A percentile compares a stretch with the other conserved stretches of the same genome.
phyloP scores from a whole-genome alignment of 1,140 invertebrate genomes.

The Brachionus manjavacas region DNA sequence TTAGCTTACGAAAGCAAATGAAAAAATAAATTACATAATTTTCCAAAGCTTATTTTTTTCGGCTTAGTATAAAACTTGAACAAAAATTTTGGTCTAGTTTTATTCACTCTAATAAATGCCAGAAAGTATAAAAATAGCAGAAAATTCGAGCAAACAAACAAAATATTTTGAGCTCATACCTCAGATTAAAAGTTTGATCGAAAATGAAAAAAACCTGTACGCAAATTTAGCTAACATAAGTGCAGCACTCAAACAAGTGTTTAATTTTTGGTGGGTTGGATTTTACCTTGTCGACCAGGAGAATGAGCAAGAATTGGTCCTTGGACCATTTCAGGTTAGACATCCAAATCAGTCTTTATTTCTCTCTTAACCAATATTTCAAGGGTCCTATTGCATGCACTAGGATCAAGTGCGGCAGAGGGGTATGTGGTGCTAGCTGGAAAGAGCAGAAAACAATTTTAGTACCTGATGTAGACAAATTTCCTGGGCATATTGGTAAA shows the following conservation, averaged over 20 bases:
- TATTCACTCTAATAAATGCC: neutral
- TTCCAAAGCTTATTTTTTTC: neutral
- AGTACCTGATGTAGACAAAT: slow-evolving; percentile 38
- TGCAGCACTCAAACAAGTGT: slow-evolving; percentile 33
- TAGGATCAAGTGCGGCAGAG: slow-evolving; percentile 24
- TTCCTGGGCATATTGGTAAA: slow-evolving; percentile 28
- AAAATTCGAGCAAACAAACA: slow-evolving; percentile 19
- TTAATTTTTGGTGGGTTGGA: slow-evolving; percentile 41
- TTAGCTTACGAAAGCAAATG: neutral
- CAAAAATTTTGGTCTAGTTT: neutral
- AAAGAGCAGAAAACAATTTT: slow-evolving; percentile 2
- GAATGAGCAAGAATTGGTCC: slow-evolving; percentile 19
- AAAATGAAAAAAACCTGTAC: slow-evolving; percentile 35
- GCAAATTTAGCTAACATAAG: slow-evolving; percentile 40
- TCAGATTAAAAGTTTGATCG: slow-evolving; percentile 24
- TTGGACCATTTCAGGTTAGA: slow-evolving; percentile 39
- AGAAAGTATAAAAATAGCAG: neutral
- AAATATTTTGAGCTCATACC: slow-evolving; percentile 31
- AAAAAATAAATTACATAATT: neutral
- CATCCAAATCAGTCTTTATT: neutral
- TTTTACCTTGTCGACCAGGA: slow-evolving; percentile 33
- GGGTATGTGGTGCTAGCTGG: slow-evolving; percentile 40
- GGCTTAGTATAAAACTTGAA: neutral
- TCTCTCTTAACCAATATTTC: neutral
- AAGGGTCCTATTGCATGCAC: slow-evolving; percentile 42